Conservation (phyloP, 2,888 invertebrate species). For the Cancer borealis region DNA sequence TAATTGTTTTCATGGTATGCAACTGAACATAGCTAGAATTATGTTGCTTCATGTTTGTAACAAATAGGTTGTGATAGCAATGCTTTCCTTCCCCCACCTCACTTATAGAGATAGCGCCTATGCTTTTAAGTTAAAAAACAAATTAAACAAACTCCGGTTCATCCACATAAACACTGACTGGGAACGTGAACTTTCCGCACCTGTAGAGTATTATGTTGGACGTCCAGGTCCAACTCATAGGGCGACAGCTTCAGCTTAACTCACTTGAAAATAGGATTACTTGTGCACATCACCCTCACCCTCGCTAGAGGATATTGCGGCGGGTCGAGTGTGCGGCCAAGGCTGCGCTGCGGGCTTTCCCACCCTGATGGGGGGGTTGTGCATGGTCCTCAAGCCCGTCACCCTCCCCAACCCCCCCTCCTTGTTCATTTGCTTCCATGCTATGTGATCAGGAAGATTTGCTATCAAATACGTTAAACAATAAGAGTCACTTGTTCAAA, state of each 20-base stretch:
- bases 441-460: neutral
- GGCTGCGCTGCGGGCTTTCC: neutral
- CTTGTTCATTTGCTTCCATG: neutral
- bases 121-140: neutral
- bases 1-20: neutral
- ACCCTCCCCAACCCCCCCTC: neutral
- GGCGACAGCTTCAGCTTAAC: constrained; percentile 5
- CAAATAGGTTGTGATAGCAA: neutral
- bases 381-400: neutral
- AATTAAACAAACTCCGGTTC: neutral
- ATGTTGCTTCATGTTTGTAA: neutral
- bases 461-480: neutral
- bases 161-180: neutral
- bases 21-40: neutral
- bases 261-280: constrained; percentile 4
- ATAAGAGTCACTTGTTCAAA: neutral
- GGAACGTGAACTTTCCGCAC: neutral
- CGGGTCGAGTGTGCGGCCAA: neutral
- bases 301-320: neutral
- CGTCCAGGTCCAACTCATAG: neutral
- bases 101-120: neutral
- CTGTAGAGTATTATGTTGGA: neutral
- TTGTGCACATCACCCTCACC: neutral
- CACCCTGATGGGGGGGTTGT: neutral
- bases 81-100: neutral